Evolutionary conservation across 2,888 invertebrate species (phyloP), one percentile per base, ranked within the genome.

Genomic region (Heteropelma amictum): DNA sequence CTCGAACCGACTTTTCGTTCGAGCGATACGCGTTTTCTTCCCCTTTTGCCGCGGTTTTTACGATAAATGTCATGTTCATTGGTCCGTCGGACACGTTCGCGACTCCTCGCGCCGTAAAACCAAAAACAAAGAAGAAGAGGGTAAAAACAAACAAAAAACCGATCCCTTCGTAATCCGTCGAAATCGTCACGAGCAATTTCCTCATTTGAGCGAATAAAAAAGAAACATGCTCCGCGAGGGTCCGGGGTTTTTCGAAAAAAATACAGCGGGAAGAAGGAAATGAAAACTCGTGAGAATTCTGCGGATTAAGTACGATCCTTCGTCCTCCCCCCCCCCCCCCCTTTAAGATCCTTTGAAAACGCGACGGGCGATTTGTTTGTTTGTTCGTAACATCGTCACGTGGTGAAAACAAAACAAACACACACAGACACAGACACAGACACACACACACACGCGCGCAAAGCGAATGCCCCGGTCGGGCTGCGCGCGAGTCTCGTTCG

Each of bases 1-100:
- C 76, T 79, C 77, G 65, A 45, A 45, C 49, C n/a, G 33, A 26
- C 12, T 45, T 23, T 21, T 33, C 28, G 28, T 51, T 38, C 49
- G 51, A 26, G 23, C 17, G 38, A 38, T 23, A 51, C 38, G 38
- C 38, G 49, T 14, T 63, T 49, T 23, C 38, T 28, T 51, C 35
- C 49, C 60, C 51, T 65, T 63, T 64, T 65, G n/a, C n/a, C n/a
- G n/a, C n/a, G 14, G 28, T 72, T 65, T 47, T 26, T 73, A 80
- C 78, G 81, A 80, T 85, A 86, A 85, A 86, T 76, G 83, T n/a
- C n/a, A 86, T 87, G 87, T 82, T 88, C 86, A 88, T 87, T 88
- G 87, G 87, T 88, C 85, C 86, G 83, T 47, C 83, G 83, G 82
- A 85, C 82, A 82, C 82, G 80, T 82, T 85, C 83, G 80, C 80